phyloP scores from a whole-genome alignment of 2,113 vertebrate species.

The Bos javanicus region DNA sequence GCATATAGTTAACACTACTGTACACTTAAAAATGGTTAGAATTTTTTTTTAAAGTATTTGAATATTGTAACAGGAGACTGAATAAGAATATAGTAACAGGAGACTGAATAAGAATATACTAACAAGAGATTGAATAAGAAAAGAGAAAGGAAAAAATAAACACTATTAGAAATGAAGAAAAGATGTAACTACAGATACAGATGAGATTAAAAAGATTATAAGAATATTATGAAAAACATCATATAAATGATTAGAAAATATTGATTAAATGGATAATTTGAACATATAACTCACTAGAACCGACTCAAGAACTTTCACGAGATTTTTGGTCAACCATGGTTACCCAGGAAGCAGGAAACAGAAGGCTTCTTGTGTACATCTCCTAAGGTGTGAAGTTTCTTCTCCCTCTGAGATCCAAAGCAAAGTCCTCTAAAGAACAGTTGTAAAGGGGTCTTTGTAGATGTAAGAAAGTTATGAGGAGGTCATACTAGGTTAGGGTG shows the following conservation, averaged over 20 bases:
- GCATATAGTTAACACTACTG: neutral
- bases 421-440: slow-evolving; percentile 32
- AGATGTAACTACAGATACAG: neutral
- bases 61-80: neutral
- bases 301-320: neutral
- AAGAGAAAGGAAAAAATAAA: neutral
- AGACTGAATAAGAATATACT: neutral
- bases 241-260: neutral
- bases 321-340: slow-evolving; percentile 52
- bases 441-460: neutral
- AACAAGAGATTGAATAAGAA: neutral
- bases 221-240: neutral
- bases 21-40: neutral
- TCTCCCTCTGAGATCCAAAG: slow-evolving; percentile 45
- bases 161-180: neutral
- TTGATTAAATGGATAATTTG: neutral
- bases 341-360: slow-evolving; percentile 28
- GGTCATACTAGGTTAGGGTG: neutral
- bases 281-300: neutral
- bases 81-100: neutral
- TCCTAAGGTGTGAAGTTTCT: neutral
- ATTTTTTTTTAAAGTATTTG: neutral
- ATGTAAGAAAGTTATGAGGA: neutral
- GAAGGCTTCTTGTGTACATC: slow-evolving; percentile 41
- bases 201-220: neutral